These are phyloP conservation scores for Siphamia tubifer DNA, from an alignment of 2,113 vertebrate genomes.

Conservation along the genomic window DNA sequence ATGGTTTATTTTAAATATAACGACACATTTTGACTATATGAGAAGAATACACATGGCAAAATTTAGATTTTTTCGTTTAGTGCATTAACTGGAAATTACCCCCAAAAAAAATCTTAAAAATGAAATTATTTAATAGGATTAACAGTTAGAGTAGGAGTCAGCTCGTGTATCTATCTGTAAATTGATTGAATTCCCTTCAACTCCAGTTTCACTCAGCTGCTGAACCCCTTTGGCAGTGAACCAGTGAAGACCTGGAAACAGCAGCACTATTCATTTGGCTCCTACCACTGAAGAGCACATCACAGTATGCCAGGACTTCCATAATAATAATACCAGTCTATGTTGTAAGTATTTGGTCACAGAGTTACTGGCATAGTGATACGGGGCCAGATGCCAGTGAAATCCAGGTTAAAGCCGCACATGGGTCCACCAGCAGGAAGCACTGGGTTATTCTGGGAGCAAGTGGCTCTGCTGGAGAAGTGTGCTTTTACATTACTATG, in stretches of 20 bases:
- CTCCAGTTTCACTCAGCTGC: slow-evolving; percentile 5
- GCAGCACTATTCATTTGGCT: slow-evolving; percentile 33
- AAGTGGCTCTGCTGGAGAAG: neutral
- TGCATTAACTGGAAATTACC: no score
- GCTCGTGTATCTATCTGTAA: neutral
- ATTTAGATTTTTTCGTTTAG: no score
- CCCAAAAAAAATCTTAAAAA: no score
- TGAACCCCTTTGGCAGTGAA: slow-evolving; percentile 16
- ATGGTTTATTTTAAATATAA: no score
- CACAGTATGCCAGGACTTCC: slow-evolving; percentile 24
- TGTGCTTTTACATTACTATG: neutral
- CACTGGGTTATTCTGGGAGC: slow-evolving; percentile 31
- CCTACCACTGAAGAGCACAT: neutral
- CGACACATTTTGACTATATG: no score
- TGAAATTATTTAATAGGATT: neutral
- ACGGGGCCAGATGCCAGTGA: slow-evolving; percentile 35
- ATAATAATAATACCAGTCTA: slow-evolving; percentile 53
- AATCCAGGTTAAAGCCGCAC: slow-evolving; percentile 56
- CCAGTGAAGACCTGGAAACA: slow-evolving; percentile 11
- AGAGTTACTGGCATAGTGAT: slow-evolving; percentile 67
- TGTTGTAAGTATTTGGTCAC: slow-evolving; percentile 59
- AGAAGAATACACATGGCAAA: no score
- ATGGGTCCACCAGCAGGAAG: slow-evolving; percentile 25
- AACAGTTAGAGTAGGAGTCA: neutral
- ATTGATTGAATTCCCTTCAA: neutral